phyloP scores from a whole-genome alignment of 2,113 vertebrate species.

The Lipophrys pholis region DNA sequence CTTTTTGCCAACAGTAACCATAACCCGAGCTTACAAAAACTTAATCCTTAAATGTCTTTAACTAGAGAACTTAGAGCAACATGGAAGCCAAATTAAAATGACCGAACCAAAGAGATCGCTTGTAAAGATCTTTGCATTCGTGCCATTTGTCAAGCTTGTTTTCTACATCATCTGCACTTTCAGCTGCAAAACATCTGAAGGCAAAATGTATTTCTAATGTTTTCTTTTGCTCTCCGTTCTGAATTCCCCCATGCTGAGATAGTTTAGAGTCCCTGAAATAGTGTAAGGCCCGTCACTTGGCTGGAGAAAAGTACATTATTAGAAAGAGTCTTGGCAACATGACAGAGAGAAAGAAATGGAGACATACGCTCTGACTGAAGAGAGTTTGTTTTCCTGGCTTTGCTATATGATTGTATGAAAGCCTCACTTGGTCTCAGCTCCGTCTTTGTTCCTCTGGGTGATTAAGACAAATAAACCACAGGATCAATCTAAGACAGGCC shows the following conservation, averaged over 20 bases:
- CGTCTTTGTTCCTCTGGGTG: slow-evolving; percentile 51
- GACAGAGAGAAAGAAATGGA: slow-evolving; percentile 32
- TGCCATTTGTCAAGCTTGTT: too few relatives aligned
- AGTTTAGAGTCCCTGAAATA: slow-evolving; percentile 27
- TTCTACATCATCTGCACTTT: neutral
- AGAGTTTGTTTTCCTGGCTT: slow-evolving; percentile 63
- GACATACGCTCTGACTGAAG: slow-evolving; percentile 46
- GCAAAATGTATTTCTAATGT: slow-evolving; percentile 22
- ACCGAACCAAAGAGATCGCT: too few relatives aligned
- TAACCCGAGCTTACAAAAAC: too few relatives aligned
- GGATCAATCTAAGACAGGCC: slow-evolving; percentile 47
- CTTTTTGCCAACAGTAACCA: too few relatives aligned
- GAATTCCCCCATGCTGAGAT: neutral
- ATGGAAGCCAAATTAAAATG: too few relatives aligned
- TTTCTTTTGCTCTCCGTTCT: slow-evolving; percentile 26
- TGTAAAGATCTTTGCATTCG: too few relatives aligned
- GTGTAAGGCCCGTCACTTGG: slow-evolving; percentile 14
- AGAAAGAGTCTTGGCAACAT: neutral
- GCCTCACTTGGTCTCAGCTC: slow-evolving; percentile 42
- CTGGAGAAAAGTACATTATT: neutral
- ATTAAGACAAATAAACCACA: slow-evolving; percentile 69
- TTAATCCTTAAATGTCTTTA: too few relatives aligned
- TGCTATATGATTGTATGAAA: slow-evolving; percentile 56
- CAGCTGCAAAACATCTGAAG: neutral
- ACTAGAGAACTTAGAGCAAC: too few relatives aligned